Base-by-base conservation (phyloP, 2,797 vertebrate species). In the Pygocentrus nattereri region DNA sequence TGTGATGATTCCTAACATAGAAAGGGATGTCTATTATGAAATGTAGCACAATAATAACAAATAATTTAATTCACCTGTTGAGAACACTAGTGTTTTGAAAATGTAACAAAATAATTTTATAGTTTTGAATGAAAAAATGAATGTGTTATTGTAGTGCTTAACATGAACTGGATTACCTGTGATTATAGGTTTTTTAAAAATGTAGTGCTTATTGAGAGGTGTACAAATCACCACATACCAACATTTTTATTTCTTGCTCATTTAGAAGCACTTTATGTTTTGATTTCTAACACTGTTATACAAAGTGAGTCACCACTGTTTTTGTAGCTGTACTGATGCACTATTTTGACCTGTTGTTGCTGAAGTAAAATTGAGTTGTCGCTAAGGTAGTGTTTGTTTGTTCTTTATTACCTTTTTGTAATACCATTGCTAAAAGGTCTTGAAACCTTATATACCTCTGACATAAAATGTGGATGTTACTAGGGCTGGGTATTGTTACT, bases 241-340 rank as follows among this genome's bases (percentile, higher is more conserved):
- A 31, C 52, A 31, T 13, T 84, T 67, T 13, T 11, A 30, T 44
- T 25, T 25, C 0, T 8, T 1, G 10, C 13, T 61, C 5, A 23
- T 19, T n/a, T 65, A 54, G 69, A 61, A 78, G 83, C 83, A 84
- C 78, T 81, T 81, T 78, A 69, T 44, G 65, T 68, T 31, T 15
- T 47, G 11, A 54, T 41, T 4, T 23, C 7, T 4, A 31, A 62
- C 4, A 62, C 61, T 30, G 25, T 61, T 25, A 30, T 56, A 13
- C 30, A 76, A 75, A 76, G 62, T 71, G 2, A 54, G 5, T 1
- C 25, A 31, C 0, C 5, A 27, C 52, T 61, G 18, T 21, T 44
- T n/a, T 56, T 73, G 70, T 15, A 56, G 50, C 70, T 4, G 5
- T 73, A 15, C 50, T 5, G 12, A 27, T 73, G 49, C 69, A 72